These are phyloP conservation scores for Linhomoeus sp. DNA, from an alignment of 2,888 invertebrate genomes.

Conservation along the genomic window DNA sequence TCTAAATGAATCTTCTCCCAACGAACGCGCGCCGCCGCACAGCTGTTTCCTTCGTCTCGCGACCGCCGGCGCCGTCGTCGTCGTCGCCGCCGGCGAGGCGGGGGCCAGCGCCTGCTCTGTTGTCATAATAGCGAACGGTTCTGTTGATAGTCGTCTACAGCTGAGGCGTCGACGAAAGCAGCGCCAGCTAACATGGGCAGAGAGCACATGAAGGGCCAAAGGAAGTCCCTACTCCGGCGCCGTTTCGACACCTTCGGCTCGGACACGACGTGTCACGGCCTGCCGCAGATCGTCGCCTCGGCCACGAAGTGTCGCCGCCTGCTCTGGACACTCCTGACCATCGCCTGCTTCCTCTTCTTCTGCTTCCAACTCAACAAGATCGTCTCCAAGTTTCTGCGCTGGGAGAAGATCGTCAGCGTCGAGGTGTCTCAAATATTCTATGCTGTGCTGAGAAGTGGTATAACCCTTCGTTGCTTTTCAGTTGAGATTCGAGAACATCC, in stretches of 20 bases:
- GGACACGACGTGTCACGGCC: conserved; percentile 18
- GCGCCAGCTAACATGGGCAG: not conserved
- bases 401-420: conserved; percentile 25
- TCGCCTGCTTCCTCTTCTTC: conserved; percentile 17
- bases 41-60: no score
- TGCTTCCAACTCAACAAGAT: conserved; percentile 19
- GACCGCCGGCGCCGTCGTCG: no score
- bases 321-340: conserved; percentile 19
- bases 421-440: conserved; percentile 8
- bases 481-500: conserved; percentile 22
- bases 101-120: no score
- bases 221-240: not conserved
- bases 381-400: conserved; percentile 17
- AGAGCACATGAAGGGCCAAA: not conserved
- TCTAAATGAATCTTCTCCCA: no score
- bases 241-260: not conserved
- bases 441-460: no score
- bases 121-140: no score
- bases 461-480: not conserved
- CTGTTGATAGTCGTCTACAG: no score
- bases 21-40: no score
- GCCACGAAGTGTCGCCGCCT: conserved; percentile 9
- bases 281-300: conserved; percentile 21
- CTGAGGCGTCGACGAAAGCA: no score
- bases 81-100: no score